Evolutionary conservation across 2,113 vertebrate genomes (phyloP).

Genomic region (Hypanus sabinus): DNA sequence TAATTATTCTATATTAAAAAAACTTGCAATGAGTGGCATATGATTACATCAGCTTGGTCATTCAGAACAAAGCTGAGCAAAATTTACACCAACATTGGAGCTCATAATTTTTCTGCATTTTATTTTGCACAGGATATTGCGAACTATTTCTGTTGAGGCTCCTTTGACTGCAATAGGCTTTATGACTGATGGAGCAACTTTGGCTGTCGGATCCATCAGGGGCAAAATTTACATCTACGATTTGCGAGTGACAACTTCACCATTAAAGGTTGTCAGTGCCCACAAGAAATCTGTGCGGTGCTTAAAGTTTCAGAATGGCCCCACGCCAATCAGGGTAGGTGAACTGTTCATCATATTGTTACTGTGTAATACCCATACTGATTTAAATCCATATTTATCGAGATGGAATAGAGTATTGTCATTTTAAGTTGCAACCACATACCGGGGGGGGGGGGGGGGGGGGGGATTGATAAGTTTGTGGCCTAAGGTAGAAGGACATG

Average conservation of each 20-base stretch:
- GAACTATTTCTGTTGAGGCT: slow-evolving; percentile 72
- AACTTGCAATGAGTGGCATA: not conserved
- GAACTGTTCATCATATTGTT: not conserved
- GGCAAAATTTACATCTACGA: slow-evolving; percentile 89
- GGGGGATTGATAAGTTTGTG: too few species aligned
- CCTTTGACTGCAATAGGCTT: slow-evolving; percentile 89
- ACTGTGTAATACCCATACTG: not conserved
- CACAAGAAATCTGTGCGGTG: slow-evolving; percentile 92
- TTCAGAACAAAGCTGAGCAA: not conserved
- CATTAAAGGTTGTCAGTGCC: slow-evolving; percentile 70
- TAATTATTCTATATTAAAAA: not conserved
- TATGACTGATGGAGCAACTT: slow-evolving; percentile 77
- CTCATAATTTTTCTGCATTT: not conserved
- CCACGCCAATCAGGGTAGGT: slow-evolving; percentile 67
- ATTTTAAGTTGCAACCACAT: not conserved
- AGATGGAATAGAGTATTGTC: not conserved
- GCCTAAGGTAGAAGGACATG: too few species aligned
- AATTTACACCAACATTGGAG: not conserved
- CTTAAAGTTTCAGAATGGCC: slow-evolving; percentile 74
- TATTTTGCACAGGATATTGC: slow-evolving; percentile 56
- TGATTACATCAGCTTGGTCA: not conserved
- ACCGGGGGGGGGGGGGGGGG: too few species aligned
- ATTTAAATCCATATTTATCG: not conserved
- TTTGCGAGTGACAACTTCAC: slow-evolving; percentile 78
- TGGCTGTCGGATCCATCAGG: slow-evolving; percentile 82